Base-by-base conservation (phyloP, 92 coral and sea anemone species). In the Parazoanthus atlanticus region DNA sequence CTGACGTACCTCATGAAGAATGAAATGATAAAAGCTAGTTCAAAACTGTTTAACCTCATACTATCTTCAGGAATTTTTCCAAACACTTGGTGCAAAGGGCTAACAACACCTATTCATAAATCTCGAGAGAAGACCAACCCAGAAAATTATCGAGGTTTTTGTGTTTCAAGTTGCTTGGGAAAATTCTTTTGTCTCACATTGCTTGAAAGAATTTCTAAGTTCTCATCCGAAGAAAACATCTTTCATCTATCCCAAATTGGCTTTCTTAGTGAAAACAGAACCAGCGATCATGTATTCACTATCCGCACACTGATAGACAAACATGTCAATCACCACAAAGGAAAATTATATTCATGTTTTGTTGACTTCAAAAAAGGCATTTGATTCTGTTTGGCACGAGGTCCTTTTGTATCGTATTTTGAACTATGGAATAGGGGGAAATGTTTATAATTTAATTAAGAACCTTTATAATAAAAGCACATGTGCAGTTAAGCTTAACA, bases 321-420 rank as follows among this genome's bases (percentile, higher is more conserved):
- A 73, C 26, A 74, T 33, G 47, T 86, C 9, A 74, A 11, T 36
- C 8, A 29, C 26, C 75, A 86, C 6, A 77, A 85, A 26, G 88
- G 81, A 1, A 86, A 89, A 89, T 29, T 89, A 1, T 91, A 84
- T 76, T 82, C 91, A n/a, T 91, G 91, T 52, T 89, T 91, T 76
- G 78, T 91, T 40, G 91, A 91, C 76, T 91, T 91, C 46, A 88
- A 85, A 52, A 91, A 89, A 74, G n/a, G 94, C 92, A 8, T 91
- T 89, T 86, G 94, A 91, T 75, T 92, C 94, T 31, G 65, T 92
- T 47, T 92, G 92, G 94, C 88, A 86, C 66, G 77, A 83, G 6
- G 89, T 88, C 0, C 79, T 89, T 8, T 58, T 86, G n/a, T 86
- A 70, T 34, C 54, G 83, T 25, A 40, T 91, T 40, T 28, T 84